A percentile compares a stretch with the other conserved stretches of the same genome.
These are phyloP conservation scores for Cassiopea xamachana DNA, from an alignment of 30 jellyfish, hydroid and myxozoan genomes.

Conservation along the genomic window DNA sequence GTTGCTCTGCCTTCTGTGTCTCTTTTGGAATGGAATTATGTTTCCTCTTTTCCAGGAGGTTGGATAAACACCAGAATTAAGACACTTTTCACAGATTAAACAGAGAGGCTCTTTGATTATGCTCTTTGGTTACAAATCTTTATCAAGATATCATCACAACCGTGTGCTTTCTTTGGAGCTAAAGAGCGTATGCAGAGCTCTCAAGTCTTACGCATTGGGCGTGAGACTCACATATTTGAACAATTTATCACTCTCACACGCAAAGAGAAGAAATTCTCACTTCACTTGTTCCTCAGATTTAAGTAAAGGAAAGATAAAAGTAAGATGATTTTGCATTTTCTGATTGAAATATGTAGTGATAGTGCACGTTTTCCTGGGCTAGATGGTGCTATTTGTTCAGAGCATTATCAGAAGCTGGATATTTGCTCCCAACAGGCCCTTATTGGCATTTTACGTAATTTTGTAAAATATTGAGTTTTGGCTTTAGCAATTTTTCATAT, in stretches of 20 bases:
- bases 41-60: neutral
- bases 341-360: no score
- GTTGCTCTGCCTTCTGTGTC: no score
- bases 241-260: neutral
- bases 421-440: constrained; percentile 12
- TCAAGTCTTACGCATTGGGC: neutral
- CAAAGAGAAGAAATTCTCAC: neutral
- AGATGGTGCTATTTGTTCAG: neutral
- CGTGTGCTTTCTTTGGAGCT: neutral
- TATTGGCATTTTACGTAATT: constrained; percentile 31
- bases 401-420: constrained; percentile 39
- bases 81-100: neutral
- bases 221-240: constrained; percentile 10
- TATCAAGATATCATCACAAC: constrained; percentile 22
- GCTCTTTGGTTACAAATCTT: constrained; percentile 33
- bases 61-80: neutral
- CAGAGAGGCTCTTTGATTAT: constrained; percentile 29
- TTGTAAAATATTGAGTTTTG: neutral
- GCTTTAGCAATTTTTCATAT: constrained; percentile 10
- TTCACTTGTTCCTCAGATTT: no score
- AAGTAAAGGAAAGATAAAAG: no score
- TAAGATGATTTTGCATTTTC: no score
- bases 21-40: no score
- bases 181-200: neutral
- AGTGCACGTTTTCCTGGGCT: constrained; percentile 34